A percentile compares a stretch with the other conserved stretches of the same genome.
Evolutionary conservation across 2,797 vertebrate species (phyloP).

Genomic region (Garrulus glandarius): DNA sequence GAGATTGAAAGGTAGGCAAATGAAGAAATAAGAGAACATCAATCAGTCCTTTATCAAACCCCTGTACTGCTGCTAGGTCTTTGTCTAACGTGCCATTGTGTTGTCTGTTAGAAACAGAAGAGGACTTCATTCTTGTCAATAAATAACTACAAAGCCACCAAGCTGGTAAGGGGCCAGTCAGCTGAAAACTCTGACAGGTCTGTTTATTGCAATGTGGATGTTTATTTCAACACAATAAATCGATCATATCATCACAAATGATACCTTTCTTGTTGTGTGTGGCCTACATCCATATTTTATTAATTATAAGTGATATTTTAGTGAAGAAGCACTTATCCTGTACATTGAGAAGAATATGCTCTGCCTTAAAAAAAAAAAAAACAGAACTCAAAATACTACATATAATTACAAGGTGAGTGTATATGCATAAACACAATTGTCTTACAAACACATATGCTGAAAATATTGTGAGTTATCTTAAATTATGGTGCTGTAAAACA

Average conservation of each 20-base stretch:
- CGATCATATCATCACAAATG: not conserved
- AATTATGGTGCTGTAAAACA: not conserved
- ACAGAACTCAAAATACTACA: not conserved
- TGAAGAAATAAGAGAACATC: conserved; percentile 43
- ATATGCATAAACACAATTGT: not conserved
- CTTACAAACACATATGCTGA: not conserved
- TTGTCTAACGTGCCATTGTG: not conserved
- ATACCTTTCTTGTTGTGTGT: not conserved
- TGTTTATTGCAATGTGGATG: not conserved
- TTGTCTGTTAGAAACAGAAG: not conserved
- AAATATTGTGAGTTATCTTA: not conserved
- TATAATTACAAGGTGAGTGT: not conserved
- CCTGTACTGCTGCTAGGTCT: not conserved
- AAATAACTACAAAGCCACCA: not conserved
- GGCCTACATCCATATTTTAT: not conserved
- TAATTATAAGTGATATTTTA: not conserved
- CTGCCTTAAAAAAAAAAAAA: not conserved
- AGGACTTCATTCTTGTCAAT: not conserved
- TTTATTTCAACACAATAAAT: not conserved
- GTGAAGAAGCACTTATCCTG: not conserved
- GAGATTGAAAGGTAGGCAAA: conserved; percentile 36
- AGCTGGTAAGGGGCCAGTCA: not conserved
- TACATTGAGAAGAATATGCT: not conserved
- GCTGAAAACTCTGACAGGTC: not conserved
- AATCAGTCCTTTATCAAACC: not conserved